These are phyloP conservation scores for Eudemis profundana DNA, from an alignment of 2,888 invertebrate genomes.

Conservation along the genomic window DNA sequence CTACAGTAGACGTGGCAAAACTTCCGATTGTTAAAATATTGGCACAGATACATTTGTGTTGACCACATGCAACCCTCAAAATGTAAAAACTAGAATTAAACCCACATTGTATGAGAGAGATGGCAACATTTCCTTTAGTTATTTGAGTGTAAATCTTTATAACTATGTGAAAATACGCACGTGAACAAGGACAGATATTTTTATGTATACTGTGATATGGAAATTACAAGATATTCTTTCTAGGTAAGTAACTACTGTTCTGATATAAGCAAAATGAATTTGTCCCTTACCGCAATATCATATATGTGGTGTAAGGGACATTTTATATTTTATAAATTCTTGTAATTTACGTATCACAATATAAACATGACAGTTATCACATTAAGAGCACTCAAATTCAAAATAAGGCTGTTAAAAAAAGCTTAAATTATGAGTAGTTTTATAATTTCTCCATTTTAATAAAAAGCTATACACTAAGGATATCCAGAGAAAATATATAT, in stretches of 20 bases:
- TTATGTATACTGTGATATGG: background rate
- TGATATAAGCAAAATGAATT: no score
- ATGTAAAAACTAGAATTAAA: background rate
- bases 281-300: no score
- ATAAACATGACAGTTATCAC: constrained; percentile 10
- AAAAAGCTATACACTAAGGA: constrained; percentile 4
- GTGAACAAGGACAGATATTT: background rate
- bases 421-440: constrained; percentile 37
- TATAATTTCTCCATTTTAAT: constrained; percentile 5
- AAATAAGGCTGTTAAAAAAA: constrained; percentile 35
- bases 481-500: background rate
- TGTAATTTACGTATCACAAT: constrained; percentile 15
- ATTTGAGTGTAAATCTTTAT: background rate
- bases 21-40: no score
- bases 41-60: background rate
- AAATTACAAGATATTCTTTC: background rate
- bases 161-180: background rate
- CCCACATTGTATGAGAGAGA: background rate
- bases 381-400: constrained; percentile 14
- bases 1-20: no score
- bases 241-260: no score
- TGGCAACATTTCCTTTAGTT: background rate
- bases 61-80: background rate
- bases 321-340: background rate
- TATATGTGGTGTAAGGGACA: no score